A percentile compares a stretch with the other conserved stretches of the same genome.
These are phyloP conservation scores for Chiloscyllium plagiosum DNA, from an alignment of 2,113 vertebrate genomes.

Conservation along the genomic window DNA sequence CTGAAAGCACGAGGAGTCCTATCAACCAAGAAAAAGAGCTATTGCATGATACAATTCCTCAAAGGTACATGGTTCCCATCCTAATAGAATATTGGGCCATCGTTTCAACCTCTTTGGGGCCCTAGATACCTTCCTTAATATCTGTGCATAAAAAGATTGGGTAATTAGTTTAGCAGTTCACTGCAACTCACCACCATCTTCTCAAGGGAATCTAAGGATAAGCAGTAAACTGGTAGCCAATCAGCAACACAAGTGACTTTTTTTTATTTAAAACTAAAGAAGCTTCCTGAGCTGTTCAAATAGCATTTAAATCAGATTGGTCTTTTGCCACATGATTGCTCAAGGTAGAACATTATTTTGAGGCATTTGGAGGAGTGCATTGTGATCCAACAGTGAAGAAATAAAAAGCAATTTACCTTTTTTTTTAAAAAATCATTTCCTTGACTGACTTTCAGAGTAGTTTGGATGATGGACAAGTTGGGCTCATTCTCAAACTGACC, in stretches of 20 bases:
- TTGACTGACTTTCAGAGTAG: not conserved
- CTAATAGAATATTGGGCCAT: not conserved
- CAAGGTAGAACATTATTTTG: not conserved
- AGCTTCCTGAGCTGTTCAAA: not conserved
- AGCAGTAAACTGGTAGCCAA: too few relatives aligned
- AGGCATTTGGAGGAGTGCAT: not conserved
- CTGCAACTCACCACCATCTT: too few relatives aligned
- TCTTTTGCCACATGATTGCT: not conserved
- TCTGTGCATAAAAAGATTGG: not conserved
- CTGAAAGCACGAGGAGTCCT: not conserved
- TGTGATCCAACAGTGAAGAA: not conserved
- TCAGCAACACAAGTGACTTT: too few relatives aligned
- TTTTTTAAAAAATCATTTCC: not conserved
- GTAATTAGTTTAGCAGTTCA: too few relatives aligned
- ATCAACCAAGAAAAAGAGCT: not conserved
- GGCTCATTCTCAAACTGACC: constrained; percentile 1
- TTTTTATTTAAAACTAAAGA: not conserved
- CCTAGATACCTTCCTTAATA: not conserved
- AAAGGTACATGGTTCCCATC: not conserved
- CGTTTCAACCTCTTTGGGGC: not conserved
- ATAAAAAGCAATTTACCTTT: not conserved
- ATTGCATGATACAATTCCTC: not conserved
- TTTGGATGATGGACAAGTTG: too few relatives aligned
- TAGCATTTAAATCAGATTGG: not conserved
- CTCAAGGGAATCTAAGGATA: too few relatives aligned